Conservation (phyloP, 2,113 vertebrate genomes). For the Odontophorus gujanensis region DNA sequence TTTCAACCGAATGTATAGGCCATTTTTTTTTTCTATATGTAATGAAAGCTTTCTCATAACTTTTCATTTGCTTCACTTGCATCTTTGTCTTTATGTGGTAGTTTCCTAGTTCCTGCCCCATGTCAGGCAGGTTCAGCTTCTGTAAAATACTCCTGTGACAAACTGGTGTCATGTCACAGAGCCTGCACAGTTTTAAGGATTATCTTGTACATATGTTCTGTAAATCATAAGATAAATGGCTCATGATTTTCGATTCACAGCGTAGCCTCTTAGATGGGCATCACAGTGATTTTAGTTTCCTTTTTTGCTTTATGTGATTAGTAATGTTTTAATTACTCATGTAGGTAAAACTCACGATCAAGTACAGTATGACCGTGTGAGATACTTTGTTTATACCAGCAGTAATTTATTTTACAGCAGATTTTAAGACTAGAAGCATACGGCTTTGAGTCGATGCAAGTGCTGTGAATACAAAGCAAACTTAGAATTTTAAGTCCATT, state of each 20-base stretch:
- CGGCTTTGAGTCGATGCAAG: slow-evolving; percentile 35
- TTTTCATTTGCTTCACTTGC: not conserved
- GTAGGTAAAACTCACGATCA: slow-evolving; percentile 41
- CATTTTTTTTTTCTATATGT: not conserved
- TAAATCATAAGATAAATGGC: not conserved
- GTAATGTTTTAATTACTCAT: slow-evolving; percentile 77
- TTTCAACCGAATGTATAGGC: slow-evolving; percentile 19
- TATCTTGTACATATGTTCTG: slow-evolving; percentile 50
- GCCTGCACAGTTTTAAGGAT: not conserved
- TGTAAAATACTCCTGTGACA: not conserved
- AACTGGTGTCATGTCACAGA: not conserved
- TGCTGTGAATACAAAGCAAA: slow-evolving; percentile 65
- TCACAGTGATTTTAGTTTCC: slow-evolving; percentile 20
- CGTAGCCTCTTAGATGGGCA: slow-evolving; percentile 24
- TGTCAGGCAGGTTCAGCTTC: slow-evolving; percentile 47
- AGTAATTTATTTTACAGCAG: slow-evolving; percentile 76
- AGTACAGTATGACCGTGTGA: slow-evolving; percentile 59
- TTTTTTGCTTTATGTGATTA: slow-evolving; percentile 59
- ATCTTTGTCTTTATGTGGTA: slow-evolving; percentile 2
- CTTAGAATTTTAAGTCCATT: slow-evolving; percentile 49
- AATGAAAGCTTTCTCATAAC: not conserved
- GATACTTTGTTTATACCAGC: slow-evolving; percentile 56
- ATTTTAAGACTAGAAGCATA: slow-evolving; percentile 52
- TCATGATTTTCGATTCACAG: slow-evolving; percentile 33
- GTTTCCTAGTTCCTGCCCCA: slow-evolving; percentile 49